Evolutionary conservation across 2,113 vertebrate species (phyloP).

Genomic region (Channa maculata): DNA sequence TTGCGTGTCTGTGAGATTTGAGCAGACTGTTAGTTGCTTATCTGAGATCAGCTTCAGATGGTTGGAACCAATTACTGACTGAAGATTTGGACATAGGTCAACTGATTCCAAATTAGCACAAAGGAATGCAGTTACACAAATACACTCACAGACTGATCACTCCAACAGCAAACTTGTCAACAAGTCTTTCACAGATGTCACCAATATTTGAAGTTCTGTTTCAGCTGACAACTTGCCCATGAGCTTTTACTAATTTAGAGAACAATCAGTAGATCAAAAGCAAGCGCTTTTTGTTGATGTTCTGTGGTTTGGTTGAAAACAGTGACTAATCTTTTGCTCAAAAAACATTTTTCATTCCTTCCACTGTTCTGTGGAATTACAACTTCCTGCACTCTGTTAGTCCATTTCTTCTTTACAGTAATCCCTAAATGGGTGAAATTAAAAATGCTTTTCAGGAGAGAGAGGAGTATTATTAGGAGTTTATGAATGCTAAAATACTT

Average conservation of each 20-base stretch:
- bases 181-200: slow-evolving; percentile 11
- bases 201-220: neutral
- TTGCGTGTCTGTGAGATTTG: neutral
- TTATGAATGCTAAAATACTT: neutral
- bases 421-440: too few species aligned
- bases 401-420: neutral
- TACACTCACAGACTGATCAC: neutral
- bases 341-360: neutral
- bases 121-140: slow-evolving; percentile 9
- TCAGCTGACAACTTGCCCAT: neutral
- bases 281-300: neutral
- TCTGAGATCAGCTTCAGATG: slow-evolving; percentile 14
- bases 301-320: neutral
- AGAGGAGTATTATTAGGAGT: neutral
- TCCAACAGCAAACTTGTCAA: slow-evolving; percentile 2
- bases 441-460: too few species aligned
- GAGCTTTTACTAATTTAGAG: slow-evolving; percentile 7
- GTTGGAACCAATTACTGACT: slow-evolving; percentile 13
- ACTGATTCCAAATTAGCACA: slow-evolving; percentile 10
- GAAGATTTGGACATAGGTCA: neutral
- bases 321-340: neutral
- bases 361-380: neutral
- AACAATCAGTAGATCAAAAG: neutral
- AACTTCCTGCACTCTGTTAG: neutral
- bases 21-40: neutral